A percentile compares a stretch with the other conserved stretches of the same genome.
Evolutionary conservation across 2,113 vertebrate genomes (phyloP).

Genomic region (Corythoichthys haematopterus): DNA sequence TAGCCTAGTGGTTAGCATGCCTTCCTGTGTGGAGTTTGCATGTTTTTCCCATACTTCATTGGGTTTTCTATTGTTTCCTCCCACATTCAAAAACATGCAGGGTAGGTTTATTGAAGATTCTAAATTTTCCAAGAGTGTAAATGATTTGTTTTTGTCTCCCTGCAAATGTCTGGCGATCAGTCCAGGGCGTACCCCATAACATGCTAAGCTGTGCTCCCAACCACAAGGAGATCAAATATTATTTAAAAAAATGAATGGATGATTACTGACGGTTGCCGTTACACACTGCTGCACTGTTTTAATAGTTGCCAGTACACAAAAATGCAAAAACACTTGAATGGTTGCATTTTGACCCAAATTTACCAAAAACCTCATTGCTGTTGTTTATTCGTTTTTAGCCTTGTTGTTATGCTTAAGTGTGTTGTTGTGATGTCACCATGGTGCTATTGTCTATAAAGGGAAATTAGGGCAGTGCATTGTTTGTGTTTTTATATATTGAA

Average conservation of each 20-base stretch:
- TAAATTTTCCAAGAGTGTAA: not conserved
- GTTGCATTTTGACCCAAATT: not conserved
- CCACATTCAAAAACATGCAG: not conserved
- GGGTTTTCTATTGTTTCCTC: too few species aligned
- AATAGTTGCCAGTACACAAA: not conserved
- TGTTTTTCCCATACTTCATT: not conserved
- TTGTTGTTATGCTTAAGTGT: not conserved
- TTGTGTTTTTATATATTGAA: conserved; percentile 41
- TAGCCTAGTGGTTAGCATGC: not conserved
- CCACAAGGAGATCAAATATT: not conserved
- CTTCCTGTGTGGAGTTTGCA: not conserved
- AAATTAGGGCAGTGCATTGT: conserved; percentile 55
- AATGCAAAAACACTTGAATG: not conserved
- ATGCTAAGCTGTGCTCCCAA: not conserved
- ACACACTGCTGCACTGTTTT: conserved; percentile 6
- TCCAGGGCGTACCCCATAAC: not conserved
- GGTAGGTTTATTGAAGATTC: not conserved
- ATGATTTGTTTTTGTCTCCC: too few species aligned
- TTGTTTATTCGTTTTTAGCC: conserved; percentile 39
- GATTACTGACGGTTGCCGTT: not conserved
- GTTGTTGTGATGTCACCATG: conserved; percentile 43
- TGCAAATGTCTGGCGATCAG: too few species aligned
- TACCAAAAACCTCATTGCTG: conserved; percentile 13
- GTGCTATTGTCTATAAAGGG: conserved; percentile 65
- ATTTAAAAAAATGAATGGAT: not conserved